Conservation (phyloP, 2,113 vertebrate species). For the Orcinus orca region DNA sequence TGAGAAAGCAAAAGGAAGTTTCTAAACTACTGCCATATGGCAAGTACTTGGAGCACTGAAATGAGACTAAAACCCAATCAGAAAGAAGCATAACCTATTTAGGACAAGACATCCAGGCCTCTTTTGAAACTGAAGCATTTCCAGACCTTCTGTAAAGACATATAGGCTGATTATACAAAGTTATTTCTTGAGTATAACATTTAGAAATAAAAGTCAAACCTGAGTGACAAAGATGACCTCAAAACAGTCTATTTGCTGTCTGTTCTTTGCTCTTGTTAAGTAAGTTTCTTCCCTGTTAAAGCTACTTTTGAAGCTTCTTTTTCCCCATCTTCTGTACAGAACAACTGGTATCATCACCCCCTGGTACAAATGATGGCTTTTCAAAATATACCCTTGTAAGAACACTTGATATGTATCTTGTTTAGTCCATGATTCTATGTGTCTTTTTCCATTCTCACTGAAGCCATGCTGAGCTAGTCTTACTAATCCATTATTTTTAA, state of each 20-base stretch:
- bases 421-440: neutral
- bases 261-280: neutral
- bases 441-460: neutral
- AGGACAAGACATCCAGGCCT: neutral
- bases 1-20: slow-evolving; percentile 28
- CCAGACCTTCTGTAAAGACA: neutral
- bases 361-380: neutral
- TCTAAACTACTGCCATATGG: slow-evolving; percentile 3
- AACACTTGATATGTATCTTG: neutral
- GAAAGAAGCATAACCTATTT: neutral
- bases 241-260: neutral
- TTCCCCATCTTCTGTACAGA: neutral
- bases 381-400: neutral
- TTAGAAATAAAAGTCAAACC: neutral
- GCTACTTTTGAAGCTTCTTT: neutral
- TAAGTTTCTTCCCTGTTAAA: neutral
- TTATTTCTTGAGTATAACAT: neutral
- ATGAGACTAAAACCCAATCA: neutral
- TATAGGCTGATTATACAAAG: neutral
- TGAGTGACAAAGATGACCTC: neutral
- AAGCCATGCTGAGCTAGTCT: neutral
- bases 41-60: neutral
- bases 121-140: neutral
- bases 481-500: neutral
- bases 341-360: neutral